These are phyloP conservation scores for Rhinichthys klamathensis DNA, from an alignment of 2,113 vertebrate species.

Conservation along the genomic window DNA sequence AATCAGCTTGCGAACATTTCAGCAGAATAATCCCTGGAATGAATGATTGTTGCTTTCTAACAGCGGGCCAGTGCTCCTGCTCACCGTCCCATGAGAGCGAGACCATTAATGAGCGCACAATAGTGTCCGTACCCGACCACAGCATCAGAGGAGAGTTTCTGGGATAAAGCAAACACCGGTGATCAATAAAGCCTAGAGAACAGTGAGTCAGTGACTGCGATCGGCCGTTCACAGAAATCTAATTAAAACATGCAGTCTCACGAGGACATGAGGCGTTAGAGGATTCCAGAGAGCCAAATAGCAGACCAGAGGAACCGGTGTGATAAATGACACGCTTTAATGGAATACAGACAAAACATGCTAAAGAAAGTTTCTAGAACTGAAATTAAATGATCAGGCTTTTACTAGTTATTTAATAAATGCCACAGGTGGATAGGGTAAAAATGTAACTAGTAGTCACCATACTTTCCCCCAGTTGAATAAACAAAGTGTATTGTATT, in stretches of 20 bases:
- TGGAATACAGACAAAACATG: too few species aligned
- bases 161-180: neutral
- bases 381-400: too few species aligned
- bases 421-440: too few species aligned
- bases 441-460: too few species aligned
- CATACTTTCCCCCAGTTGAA: too few species aligned
- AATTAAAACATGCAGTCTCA: slow-evolving; percentile 26
- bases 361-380: too few species aligned
- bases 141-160: neutral
- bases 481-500: too few species aligned
- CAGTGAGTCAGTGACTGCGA: neutral
- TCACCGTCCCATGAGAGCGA: neutral
- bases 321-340: too few species aligned
- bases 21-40: neutral
- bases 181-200: neutral
- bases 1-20: neutral
- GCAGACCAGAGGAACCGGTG: neutral
- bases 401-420: too few species aligned
- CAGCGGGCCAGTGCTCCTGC: neutral
- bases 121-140: neutral
- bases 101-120: neutral
- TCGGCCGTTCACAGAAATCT: slow-evolving; percentile 7
- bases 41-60: neutral
- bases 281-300: neutral
- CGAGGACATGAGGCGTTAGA: neutral